phyloP scores from a whole-genome alignment of 2,797 vertebrate species.

The Cynopterus sphinx region DNA sequence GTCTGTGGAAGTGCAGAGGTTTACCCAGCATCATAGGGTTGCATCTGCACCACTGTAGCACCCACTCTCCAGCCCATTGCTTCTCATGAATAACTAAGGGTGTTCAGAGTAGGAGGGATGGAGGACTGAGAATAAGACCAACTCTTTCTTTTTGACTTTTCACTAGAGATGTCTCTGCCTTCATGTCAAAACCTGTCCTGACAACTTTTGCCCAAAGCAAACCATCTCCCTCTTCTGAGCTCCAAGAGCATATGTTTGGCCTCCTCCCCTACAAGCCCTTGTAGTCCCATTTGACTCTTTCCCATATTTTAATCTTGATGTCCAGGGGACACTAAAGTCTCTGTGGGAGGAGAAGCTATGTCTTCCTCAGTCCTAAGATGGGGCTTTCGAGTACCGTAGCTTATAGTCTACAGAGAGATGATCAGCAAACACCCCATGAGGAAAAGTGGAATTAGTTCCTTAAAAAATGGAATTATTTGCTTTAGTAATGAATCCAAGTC shows the following conservation, averaged over 20 bases:
- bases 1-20: not conserved
- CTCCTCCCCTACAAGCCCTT: not conserved
- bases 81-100: not conserved
- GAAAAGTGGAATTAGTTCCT: not conserved
- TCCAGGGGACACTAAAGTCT: not conserved
- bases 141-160: not conserved
- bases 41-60: fast-evolving
- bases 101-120: not conserved
- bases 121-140: not conserved
- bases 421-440: not conserved
- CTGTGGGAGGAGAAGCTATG: not conserved
- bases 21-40: not conserved
- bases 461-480: not conserved
- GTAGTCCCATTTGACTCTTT: not conserved
- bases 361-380: not conserved
- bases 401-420: not conserved
- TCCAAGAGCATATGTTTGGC: not conserved
- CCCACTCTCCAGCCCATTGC: not conserved
- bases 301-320: not conserved
- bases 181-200: not conserved
- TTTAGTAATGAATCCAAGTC: not conserved
- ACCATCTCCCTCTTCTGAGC: not conserved
- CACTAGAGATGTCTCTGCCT: not conserved
- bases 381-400: not conserved
- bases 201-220: not conserved